Evolutionary conservation across 2,888 invertebrate species (phyloP).

Genomic region (Prostheceraeus crozeri): DNA sequence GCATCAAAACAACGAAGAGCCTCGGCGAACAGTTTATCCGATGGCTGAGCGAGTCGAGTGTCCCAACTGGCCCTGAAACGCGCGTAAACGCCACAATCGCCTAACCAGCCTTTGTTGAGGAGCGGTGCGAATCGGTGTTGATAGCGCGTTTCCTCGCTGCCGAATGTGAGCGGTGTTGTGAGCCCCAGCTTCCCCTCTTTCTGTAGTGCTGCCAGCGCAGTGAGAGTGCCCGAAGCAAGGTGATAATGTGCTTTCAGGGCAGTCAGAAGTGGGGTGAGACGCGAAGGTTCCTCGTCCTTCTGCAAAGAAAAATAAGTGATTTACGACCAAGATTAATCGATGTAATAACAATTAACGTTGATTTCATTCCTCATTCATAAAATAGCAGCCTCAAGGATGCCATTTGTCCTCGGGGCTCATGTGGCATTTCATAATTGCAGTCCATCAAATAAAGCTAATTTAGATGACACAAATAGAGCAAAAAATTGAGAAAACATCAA

Average conservation of each 20-base stretch:
- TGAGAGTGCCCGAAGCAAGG: conserved; percentile 22
- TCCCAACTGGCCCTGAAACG: background rate
- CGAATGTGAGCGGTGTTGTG: conserved; percentile 2
- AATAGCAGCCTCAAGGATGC: too few relatives aligned
- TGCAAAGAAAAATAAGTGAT: too few relatives aligned
- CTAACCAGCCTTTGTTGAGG: conserved; percentile 22
- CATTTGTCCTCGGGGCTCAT: too few relatives aligned
- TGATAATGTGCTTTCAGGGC: conserved; percentile 10
- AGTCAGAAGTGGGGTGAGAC: background rate
- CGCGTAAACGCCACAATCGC: conserved; percentile 8
- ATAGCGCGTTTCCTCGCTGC: conserved; percentile 76
- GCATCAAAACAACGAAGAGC: conserved; percentile 32
- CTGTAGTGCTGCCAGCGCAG: conserved; percentile 19
- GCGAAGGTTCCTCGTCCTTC: background rate
- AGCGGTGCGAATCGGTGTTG: conserved; percentile 82
- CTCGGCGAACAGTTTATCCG: conserved; percentile 15
- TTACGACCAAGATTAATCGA: too few relatives aligned
- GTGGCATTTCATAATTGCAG: too few relatives aligned
- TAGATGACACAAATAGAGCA: too few relatives aligned
- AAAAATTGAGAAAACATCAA: too few relatives aligned
- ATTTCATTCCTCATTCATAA: too few relatives aligned
- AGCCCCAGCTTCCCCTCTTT: conserved; percentile 12
- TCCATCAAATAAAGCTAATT: too few relatives aligned
- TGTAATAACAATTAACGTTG: too few relatives aligned
- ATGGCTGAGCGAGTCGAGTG: background rate